A percentile compares a stretch with the other conserved stretches of the same genome.
These are phyloP conservation scores for Micromussa lordhowensis DNA, from an alignment of 92 coral and sea anemone species.

Conservation along the genomic window DNA sequence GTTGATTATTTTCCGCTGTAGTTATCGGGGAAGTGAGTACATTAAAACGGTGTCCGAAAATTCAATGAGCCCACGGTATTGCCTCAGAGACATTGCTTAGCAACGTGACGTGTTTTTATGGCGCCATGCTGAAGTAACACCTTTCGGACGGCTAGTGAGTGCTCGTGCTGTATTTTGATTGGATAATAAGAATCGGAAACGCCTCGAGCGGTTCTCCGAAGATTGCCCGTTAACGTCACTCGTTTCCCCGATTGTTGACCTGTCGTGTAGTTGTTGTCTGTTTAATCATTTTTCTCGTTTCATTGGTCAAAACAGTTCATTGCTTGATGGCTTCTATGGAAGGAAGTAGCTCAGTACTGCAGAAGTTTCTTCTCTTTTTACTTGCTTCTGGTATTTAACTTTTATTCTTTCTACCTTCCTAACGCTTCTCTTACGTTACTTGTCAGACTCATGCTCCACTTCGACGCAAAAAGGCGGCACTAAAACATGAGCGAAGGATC, in stretches of 20 bases:
- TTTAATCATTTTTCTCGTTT: neutral
- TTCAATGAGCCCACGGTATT: neutral
- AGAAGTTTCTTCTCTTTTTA: slow-evolving; percentile 1
- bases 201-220: neutral
- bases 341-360: neutral
- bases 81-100: neutral
- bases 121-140: too few relatives aligned
- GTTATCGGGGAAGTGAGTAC: neutral
- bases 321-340: slow-evolving; percentile 15
- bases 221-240: neutral
- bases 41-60: neutral
- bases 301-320: slow-evolving; percentile 16
- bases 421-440: neutral
- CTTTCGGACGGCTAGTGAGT: too few relatives aligned
- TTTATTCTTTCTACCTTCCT: neutral
- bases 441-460: neutral
- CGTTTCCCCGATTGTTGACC: neutral
- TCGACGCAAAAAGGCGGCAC: neutral
- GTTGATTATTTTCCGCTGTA: neutral
- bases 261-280: neutral
- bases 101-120: neutral
- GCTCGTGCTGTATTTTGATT: neutral
- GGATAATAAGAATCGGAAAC: neutral
- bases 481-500: neutral
- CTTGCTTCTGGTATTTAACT: slow-evolving; percentile 28